Percentiles rank a stretch among this genome's conserved stretches.
Evolutionary conservation across 2,888 invertebrate genomes (phyloP).

Genomic region (Thysanoteuthis rhombus): DNA sequence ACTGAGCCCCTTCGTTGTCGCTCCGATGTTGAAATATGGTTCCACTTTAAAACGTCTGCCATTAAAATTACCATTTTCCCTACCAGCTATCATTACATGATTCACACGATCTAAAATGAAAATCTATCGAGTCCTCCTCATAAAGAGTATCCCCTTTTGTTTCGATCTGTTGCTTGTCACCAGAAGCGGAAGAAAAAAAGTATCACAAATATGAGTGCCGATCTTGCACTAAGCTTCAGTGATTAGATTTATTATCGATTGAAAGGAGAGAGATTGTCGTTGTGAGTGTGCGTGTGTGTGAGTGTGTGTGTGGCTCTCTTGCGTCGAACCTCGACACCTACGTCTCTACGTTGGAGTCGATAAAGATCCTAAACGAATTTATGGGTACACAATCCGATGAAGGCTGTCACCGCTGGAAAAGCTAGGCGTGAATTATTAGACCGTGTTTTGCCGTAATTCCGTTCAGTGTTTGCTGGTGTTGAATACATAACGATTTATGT

Average conservation of each 20-base stretch:
- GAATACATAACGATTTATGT: not conserved
- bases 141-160: not conserved
- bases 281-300: not conserved
- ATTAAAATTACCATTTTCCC: not conserved
- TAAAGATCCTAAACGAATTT: conserved; percentile 12
- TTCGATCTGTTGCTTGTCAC: not conserved
- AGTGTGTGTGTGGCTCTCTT: not conserved
- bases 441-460: not conserved
- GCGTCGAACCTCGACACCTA: not conserved
- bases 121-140: not conserved
- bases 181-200: not conserved
- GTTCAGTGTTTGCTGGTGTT: not conserved
- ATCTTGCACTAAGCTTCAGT: not conserved
- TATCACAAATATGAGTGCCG: not conserved
- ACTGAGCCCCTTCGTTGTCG: not conserved
- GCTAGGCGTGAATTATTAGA: not conserved
- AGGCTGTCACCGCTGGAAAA: not conserved
- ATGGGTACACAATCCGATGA: conserved; percentile 12
- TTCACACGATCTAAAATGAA: not conserved
- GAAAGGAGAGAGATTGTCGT: not conserved
- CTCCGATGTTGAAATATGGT: not conserved
- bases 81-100: not conserved
- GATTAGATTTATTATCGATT: conserved; percentile 12
- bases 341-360: not conserved
- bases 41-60: not conserved